Evolutionary conservation across 2,113 vertebrate genomes (phyloP), one percentile per base, ranked within the genome.

Genomic region (Gnathonemus longibarbis): DNA sequence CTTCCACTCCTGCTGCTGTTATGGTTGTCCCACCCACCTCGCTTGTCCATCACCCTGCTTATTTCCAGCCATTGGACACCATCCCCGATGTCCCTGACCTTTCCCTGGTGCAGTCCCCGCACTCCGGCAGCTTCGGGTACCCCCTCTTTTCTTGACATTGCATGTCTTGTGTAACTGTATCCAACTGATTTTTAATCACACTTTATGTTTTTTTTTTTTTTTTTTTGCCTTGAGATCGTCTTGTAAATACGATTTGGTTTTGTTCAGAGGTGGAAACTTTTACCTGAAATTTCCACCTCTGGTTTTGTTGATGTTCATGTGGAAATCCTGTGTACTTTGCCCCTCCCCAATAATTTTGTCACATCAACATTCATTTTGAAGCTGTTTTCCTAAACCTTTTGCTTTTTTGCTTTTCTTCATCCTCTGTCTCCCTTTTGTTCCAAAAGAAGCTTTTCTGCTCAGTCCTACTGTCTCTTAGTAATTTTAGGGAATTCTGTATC

Each of bases 21-120:
- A 95, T 92, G 93, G 95, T 93, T 93, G 91, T 94, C 87, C 93
- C 88, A 85, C 93, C 95, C 92, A 94, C 95, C 94, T 96, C 95
- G 94, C 96, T 96, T 94, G 94, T 96, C 93, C 95, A 96, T 95
- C 97, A 97, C 93, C 94, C 96, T 93, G 97, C 97, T 94, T 95
- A 96, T 94, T 97, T 98, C 95, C 97, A 98, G 94, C 98, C 98
- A 96, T 96, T 96, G 98, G 98, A 98, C 90, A 95, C 98, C 94
- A 96, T 96, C 94, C 96, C 97, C 21, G 98, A 98, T 92, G 95
- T 97, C 13, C 93, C 96, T 91, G 97, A 98, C 89, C 95, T 94
- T 96, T 96, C 95, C 92, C 93, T 96, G 90, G 95, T 93, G 93
- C 96, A 92, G 90, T 92, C 94, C 91, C 94, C 93, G 88, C 94